These are phyloP conservation scores for Pangasius djambal DNA, from an alignment of 2,797 vertebrate genomes.

Conservation along the genomic window DNA sequence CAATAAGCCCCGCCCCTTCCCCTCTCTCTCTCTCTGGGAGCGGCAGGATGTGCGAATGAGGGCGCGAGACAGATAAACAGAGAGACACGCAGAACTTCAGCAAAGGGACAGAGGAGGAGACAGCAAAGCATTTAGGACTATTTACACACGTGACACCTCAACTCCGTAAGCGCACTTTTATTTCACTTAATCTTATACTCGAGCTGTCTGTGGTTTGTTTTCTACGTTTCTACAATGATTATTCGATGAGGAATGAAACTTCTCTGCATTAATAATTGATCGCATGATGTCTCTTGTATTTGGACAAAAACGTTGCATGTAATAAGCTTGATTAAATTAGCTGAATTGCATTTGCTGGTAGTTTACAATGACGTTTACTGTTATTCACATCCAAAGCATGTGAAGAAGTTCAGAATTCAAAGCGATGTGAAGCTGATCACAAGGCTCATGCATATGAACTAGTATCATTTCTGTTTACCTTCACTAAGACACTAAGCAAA, in stretches of 20 bases:
- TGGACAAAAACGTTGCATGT: not conserved
- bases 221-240: not conserved
- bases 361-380: not conserved
- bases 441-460: not conserved
- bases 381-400: not conserved
- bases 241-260: not conserved
- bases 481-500: not conserved
- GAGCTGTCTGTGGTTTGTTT: not conserved
- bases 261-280: not conserved
- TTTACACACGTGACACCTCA: conserved; percentile 39
- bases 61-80: conserved; percentile 46
- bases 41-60: conserved; percentile 50
- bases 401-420: not conserved
- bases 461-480: not conserved
- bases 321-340: not conserved
- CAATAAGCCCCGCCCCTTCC: not conserved
- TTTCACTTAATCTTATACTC: not conserved
- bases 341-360: not conserved
- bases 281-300: too few species aligned
- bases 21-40: conserved; percentile 45
- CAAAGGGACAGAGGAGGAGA: conserved; percentile 2
- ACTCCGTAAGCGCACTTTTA: conserved; percentile 46
- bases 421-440: not conserved
- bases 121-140: conserved; percentile 15
- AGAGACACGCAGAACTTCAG: conserved; percentile 31